Evolutionary conservation across 2,888 invertebrate genomes (phyloP), one percentile per base, ranked within the genome.

Genomic region (Orthosia cruda): DNA sequence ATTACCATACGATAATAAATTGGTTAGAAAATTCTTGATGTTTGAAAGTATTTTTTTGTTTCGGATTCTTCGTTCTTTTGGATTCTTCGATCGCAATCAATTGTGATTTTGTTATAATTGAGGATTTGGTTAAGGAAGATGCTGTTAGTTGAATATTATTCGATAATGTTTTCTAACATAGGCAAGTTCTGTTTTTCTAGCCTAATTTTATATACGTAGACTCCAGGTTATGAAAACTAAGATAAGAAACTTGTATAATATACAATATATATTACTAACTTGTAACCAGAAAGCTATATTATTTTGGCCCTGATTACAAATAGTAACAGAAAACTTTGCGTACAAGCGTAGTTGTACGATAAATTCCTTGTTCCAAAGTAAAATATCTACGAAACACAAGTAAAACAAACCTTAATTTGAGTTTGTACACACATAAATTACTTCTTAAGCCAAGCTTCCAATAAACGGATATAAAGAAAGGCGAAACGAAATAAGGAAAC

Each of bases 401-500:
- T 75, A 77, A 83, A 84, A 81, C 73, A 84, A 87, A 85, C 81
- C 80, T 80, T 86, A 84, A 89, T 89, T 88, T 84, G 71, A 81
- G 84, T 87, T 84, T 80, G 90, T 90, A 92, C 88, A 91, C 91
- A 93, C 92, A 94, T 95, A 94, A 94, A 95, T 95, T 94, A 93
- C 91, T 84, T 89, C 89, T 90, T 92, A 93, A 94, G 91, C 93
- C 92, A 80, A 91, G 89, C 90, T 91, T 90, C 93, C 93, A 94
- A 95, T 95, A 94, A 94, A 93, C 93, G 93, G 89, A 93, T 93
- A 93, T 90, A 92, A 91, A 89, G 89, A 89, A 92, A 91, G 86
- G 88, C 85, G 91, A 92, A 93, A 92, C 93, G 92, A 93, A 95
- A 95, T 94, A 95, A 93, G 93, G 93, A 93, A 95, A 93, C 93